Conservation (phyloP, 1,140 invertebrate genomes). For the Drosophila asahinai region DNA sequence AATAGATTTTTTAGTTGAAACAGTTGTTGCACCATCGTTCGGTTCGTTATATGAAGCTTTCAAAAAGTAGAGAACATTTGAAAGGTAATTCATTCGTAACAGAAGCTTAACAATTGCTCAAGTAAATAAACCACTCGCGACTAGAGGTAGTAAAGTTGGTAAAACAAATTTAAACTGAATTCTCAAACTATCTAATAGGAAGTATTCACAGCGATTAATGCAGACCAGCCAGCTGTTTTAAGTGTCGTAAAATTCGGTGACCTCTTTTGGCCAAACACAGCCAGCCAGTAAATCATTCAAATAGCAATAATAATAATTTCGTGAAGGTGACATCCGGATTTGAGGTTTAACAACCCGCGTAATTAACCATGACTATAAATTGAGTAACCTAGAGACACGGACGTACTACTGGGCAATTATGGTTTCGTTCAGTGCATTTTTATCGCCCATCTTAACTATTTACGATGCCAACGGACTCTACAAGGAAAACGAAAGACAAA, state of each 20-base stretch:
- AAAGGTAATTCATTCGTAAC: conserved; percentile 23
- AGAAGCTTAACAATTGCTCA: conserved; percentile 18
- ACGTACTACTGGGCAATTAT: neutral
- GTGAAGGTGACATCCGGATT: conserved; percentile 50
- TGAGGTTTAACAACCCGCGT: conserved; percentile 52
- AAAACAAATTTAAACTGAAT: conserved; percentile 11
- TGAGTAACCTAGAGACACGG: conserved; percentile 26
- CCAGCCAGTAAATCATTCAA: conserved; percentile 26
- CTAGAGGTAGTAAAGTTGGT: neutral
- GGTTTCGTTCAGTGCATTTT: conserved; percentile 59
- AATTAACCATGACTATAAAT: conserved; percentile 47
- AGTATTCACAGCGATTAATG: neutral
- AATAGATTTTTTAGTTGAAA: conserved; percentile 5
- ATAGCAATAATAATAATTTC: conserved; percentile 43
- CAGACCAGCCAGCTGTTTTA: conserved; percentile 2
- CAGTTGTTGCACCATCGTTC: conserved; percentile 24
- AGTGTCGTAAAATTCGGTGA: conserved; percentile 23
- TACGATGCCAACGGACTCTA: conserved; percentile 37
- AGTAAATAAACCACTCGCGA: conserved; percentile 9
- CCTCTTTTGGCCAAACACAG: conserved; percentile 22
- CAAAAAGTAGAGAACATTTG: conserved; percentile 3
- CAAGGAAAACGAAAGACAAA: conserved; percentile 16
- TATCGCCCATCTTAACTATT: conserved; percentile 56
- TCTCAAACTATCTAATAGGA: neutral
- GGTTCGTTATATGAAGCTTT: neutral